Conservation (phyloP, 64 coral and sea anemone species). For the Acropora tenuis region DNA sequence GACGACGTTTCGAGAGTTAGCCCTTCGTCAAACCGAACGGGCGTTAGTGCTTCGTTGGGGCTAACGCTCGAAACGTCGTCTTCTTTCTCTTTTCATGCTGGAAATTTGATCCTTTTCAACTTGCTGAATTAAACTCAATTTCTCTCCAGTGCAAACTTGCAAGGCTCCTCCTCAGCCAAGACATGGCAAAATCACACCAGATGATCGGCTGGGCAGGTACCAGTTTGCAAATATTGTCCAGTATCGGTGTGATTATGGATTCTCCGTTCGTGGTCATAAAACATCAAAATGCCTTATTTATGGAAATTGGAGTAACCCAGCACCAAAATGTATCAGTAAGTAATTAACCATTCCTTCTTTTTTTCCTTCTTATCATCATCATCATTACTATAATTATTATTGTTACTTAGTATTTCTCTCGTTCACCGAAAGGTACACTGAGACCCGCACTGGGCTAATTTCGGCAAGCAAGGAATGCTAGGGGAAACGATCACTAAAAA, state of each 20-base stretch:
- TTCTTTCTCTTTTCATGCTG: neutral
- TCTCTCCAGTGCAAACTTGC: slow-evolving; percentile 67
- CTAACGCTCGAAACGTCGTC: neutral
- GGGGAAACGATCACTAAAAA: too few relatives aligned
- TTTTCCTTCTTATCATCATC: neutral
- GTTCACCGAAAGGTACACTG: neutral
- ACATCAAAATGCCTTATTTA: slow-evolving; percentile 55
- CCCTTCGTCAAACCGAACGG: too few relatives aligned
- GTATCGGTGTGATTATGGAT: slow-evolving; percentile 56
- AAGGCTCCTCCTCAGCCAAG: slow-evolving; percentile 49
- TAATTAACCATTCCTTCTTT: neutral
- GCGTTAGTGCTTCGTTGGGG: too few relatives aligned
- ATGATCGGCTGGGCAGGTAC: slow-evolving; percentile 47
- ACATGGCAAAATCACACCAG: slow-evolving; percentile 31
- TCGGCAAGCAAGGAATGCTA: too few relatives aligned
- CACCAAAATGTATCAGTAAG: slow-evolving; percentile 66
- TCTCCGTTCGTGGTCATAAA: slow-evolving; percentile 68
- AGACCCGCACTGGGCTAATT: neutral
- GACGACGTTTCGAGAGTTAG: too few relatives aligned
- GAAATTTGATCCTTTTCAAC: too few relatives aligned
- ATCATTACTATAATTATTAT: too few relatives aligned
- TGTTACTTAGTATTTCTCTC: neutral
- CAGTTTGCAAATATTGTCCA: slow-evolving; percentile 57
- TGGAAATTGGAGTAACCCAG: slow-evolving; percentile 64
- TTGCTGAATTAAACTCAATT: neutral